A percentile compares a stretch with the other conserved stretches of the same genome.
Evolutionary conservation across 2,113 vertebrate species (phyloP).

Genomic region (Archocentrus centrarchus): DNA sequence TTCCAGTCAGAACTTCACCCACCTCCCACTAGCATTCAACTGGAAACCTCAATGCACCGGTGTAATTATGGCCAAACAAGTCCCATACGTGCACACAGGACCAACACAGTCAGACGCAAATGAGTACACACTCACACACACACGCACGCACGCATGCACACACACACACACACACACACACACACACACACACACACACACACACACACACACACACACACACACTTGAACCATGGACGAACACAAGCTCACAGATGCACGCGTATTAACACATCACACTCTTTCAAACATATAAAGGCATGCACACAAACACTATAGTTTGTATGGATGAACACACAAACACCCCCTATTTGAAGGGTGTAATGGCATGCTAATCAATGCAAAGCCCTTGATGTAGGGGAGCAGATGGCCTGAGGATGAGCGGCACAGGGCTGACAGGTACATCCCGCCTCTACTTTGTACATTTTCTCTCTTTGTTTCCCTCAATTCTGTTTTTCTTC

Average conservation of each 20-base stretch:
- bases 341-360: constrained; percentile 51
- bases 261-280: constrained; percentile 45
- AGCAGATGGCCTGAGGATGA: constrained; percentile 76
- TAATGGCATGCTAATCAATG: constrained; percentile 78
- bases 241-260: constrained; percentile 31
- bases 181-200: neutral
- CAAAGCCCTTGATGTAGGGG: constrained; percentile 71
- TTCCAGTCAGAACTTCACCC: constrained; percentile 59
- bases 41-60: constrained; percentile 73
- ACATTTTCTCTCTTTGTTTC: constrained; percentile 18
- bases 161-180: too few relatives aligned
- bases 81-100: constrained; percentile 57
- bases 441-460: constrained; percentile 45
- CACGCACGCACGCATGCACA: neutral
- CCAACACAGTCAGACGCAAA: constrained; percentile 25
- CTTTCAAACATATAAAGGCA: constrained; percentile 30
- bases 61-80: constrained; percentile 78
- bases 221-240: neutral
- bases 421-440: constrained; percentile 64
- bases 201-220: neutral
- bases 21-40: constrained; percentile 64
- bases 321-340: constrained; percentile 51
- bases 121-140: constrained; percentile 2
- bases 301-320: constrained; percentile 42
- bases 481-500: constrained; percentile 25